Conservation (phyloP, 2,113 vertebrate genomes). For the Syrmaticus mikado region DNA sequence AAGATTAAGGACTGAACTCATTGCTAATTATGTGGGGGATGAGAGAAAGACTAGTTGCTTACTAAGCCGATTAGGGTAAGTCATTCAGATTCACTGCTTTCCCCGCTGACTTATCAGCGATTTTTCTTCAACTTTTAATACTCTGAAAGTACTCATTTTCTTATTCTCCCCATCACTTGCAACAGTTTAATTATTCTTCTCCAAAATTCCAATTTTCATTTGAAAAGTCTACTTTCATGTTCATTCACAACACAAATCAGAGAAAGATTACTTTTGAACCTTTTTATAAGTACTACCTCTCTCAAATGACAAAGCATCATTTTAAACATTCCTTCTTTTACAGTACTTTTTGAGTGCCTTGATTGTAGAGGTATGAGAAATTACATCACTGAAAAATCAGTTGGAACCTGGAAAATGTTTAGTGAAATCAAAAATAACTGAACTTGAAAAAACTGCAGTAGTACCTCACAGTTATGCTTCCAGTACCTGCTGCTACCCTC, state of each 20-base stretch:
- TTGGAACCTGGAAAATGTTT: not conserved
- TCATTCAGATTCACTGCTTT: not conserved
- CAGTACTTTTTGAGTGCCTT: not conserved
- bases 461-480: not conserved
- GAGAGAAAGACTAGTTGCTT: not conserved
- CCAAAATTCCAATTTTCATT: not conserved
- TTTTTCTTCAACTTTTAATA: not conserved
- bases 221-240: not conserved
- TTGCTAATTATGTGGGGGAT: not conserved
- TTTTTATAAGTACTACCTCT: not conserved
- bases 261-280: not conserved
- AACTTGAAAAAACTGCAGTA: not conserved
- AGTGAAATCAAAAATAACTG: not conserved
- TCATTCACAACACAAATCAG: not conserved
- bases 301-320: not conserved
- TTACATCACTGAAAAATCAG: not conserved
- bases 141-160: not conserved
- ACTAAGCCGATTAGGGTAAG: not conserved
- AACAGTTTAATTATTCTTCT: not conserved
- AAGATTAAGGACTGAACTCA: not conserved
- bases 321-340: not conserved
- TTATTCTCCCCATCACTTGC: not conserved
- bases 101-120: not conserved
- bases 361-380: not conserved
- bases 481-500: not conserved